Percentiles rank a stretch among this genome's conserved stretches.
phyloP scores from a whole-genome alignment of 1,140 invertebrate species.

The Ditylenchus dipsaci region DNA sequence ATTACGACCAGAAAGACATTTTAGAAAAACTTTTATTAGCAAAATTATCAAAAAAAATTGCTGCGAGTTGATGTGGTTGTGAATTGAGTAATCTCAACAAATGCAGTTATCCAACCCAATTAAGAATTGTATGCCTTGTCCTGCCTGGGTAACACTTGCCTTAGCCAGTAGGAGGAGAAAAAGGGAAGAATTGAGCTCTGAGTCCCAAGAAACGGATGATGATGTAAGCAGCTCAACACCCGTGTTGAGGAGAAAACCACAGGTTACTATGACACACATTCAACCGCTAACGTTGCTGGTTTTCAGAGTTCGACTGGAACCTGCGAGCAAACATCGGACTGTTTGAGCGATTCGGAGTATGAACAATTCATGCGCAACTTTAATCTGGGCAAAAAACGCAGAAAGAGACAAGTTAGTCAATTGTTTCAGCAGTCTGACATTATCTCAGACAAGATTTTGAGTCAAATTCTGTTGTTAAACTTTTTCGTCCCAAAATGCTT shows the following conservation, averaged over 20 bases:
- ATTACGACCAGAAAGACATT: too few relatives aligned
- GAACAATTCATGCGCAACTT: constrained; percentile 35
- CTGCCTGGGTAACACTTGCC: constrained; percentile 45
- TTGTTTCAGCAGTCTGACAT: neutral
- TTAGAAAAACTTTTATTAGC: too few relatives aligned
- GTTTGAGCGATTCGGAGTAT: constrained; percentile 41
- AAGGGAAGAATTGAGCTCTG: constrained; percentile 29
- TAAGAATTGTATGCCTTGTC: constrained; percentile 42
- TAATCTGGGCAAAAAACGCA: constrained; percentile 21
- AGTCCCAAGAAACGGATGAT: neutral
- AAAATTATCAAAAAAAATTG: too few relatives aligned
- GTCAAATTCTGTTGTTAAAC: too few relatives aligned
- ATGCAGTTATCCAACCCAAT: neutral
- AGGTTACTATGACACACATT: too few relatives aligned
- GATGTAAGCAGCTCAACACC: neutral
- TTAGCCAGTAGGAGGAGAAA: constrained; percentile 7
- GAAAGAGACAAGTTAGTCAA: constrained; percentile 4
- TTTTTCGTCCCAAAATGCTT: too few relatives aligned
- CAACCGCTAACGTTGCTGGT: too few relatives aligned
- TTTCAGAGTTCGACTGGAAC: constrained; percentile 14
- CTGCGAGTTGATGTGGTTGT: too few relatives aligned
- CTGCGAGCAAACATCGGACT: constrained; percentile 44
- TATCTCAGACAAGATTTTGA: too few relatives aligned
- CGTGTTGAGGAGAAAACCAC: too few relatives aligned
- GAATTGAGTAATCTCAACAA: neutral